Evolutionary conservation across 2,888 invertebrate species (phyloP), one percentile per base, ranked within the genome.

Genomic region (Trichacis sp.): DNA sequence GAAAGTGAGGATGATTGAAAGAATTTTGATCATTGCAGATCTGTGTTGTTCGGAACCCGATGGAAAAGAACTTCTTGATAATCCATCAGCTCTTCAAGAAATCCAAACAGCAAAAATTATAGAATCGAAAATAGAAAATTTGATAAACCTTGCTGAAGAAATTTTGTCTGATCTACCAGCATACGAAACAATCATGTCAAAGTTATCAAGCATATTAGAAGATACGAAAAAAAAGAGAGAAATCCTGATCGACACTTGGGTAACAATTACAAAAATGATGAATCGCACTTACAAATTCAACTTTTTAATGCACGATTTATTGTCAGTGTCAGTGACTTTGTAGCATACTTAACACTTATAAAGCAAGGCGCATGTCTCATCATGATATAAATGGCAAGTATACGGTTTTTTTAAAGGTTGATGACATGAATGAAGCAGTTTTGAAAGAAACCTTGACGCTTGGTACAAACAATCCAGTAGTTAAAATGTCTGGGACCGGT

Each of bases 401-500:
- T 24, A 24, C 24, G 3, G 24, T 24, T 3, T 24, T 24, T 24
- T 46, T 1, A 0, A 38, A 83, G 83, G 73, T 77, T 5, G 73
- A 74, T 9, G 73, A 76, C 1, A 81, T 76, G 0, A 76, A 74
- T 52, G 66, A 72, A 1, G 78, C 79, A 1, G 74, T 84, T 1
- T 55, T 66, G 0, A 75, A 45, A 3, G 79, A 77, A 12, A 77
- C 83, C 24, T 54, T 84, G 17, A 74, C 75, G 0, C 61, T 84
- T 1, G 76, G 81, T 11, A 76, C 75, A 0, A 80, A 92, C 67
- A 91, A 92, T 69, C 90, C 94, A 0, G 95, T 96, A 0, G 92
- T 96, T 0, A 90, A 92, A 77, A 91, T 96, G 77, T 92, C 92
- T 33, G 87, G 89, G 30, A 88, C 88, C 20, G 91, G 91, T 72